A percentile compares a stretch with the other conserved stretches of the same genome.
phyloP scores from a whole-genome alignment of 92 coral and sea anemone genomes.

The Metridium senile region DNA sequence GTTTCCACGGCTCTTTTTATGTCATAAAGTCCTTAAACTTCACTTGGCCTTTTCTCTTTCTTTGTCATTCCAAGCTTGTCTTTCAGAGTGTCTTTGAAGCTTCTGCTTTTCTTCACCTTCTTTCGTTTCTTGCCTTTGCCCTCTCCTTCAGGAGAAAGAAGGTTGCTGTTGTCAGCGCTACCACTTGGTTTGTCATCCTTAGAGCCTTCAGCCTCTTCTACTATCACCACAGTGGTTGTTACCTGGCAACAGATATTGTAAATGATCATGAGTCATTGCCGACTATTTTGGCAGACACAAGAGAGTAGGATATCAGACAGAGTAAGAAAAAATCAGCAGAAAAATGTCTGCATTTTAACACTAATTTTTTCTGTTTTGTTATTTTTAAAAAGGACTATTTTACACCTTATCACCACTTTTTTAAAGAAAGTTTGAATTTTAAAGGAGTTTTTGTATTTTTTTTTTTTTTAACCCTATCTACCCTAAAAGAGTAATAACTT shows the following conservation, averaged over 20 bases:
- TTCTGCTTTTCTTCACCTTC: constrained; percentile 76
- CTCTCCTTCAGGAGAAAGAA: constrained; percentile 33
- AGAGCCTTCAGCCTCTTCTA: constrained; percentile 37
- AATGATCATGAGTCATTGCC: too few relatives aligned
- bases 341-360: too few relatives aligned
- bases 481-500: constrained; percentile 4
- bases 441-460: too few relatives aligned
- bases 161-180: constrained; percentile 27
- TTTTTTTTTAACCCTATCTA: background rate
- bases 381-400: too few relatives aligned
- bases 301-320: too few relatives aligned
- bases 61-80: constrained; percentile 54
- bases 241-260: constrained; percentile 8
- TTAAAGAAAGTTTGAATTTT: too few relatives aligned
- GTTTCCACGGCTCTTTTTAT: background rate
- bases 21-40: background rate
- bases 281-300: too few relatives aligned
- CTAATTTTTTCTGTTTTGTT: too few relatives aligned
- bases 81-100: constrained; percentile 55
- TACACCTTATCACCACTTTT: too few relatives aligned
- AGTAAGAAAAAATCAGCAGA: too few relatives aligned
- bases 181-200: constrained; percentile 32
- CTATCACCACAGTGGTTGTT: constrained; percentile 50
- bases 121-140: constrained; percentile 54
- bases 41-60: constrained; percentile 6